Conservation (phyloP, 2,888 invertebrate genomes). For the Vesta saturnalis region DNA sequence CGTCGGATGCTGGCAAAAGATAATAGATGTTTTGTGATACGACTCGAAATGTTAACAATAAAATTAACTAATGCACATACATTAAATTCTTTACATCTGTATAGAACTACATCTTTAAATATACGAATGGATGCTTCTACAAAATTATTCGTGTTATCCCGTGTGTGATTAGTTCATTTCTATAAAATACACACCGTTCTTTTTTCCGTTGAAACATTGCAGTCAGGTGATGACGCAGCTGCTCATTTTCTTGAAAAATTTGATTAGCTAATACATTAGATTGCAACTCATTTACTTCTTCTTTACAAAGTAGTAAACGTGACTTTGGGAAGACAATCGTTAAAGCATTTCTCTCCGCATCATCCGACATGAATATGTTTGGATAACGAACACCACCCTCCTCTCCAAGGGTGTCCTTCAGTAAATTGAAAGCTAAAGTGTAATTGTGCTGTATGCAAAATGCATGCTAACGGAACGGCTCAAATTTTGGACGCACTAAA, state of each 20-base stretch:
- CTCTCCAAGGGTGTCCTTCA: too few relatives aligned
- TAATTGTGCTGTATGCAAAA: too few relatives aligned
- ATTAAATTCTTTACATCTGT: slow-evolving; percentile 5
- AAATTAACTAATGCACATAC: slow-evolving; percentile 5
- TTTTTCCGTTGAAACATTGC: neutral
- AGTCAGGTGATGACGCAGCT: neutral
- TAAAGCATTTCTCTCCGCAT: neutral
- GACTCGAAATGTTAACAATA: too few relatives aligned
- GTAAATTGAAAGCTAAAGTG: too few relatives aligned
- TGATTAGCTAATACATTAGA: neutral
- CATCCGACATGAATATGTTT: neutral
- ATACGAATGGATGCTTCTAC: slow-evolving; percentile 9
- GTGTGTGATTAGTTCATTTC: slow-evolving; percentile 2
- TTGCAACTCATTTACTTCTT: neutral
- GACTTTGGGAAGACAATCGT: too few relatives aligned
- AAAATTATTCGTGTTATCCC: neutral
- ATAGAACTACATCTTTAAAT: slow-evolving; percentile 1
- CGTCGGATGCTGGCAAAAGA: too few relatives aligned
- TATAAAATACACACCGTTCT: slow-evolving; percentile 9
- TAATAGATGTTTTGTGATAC: too few relatives aligned
- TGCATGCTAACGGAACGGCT: too few relatives aligned
- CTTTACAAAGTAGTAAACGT: slow-evolving; percentile 1
- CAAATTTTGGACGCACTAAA: slow-evolving; percentile 10
- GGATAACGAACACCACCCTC: too few relatives aligned
- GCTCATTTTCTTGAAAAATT: neutral